Evolutionary conservation across 2,888 invertebrate genomes (phyloP), one percentile per base, ranked within the genome.

Genomic region (Megastigmus dorsalis): DNA sequence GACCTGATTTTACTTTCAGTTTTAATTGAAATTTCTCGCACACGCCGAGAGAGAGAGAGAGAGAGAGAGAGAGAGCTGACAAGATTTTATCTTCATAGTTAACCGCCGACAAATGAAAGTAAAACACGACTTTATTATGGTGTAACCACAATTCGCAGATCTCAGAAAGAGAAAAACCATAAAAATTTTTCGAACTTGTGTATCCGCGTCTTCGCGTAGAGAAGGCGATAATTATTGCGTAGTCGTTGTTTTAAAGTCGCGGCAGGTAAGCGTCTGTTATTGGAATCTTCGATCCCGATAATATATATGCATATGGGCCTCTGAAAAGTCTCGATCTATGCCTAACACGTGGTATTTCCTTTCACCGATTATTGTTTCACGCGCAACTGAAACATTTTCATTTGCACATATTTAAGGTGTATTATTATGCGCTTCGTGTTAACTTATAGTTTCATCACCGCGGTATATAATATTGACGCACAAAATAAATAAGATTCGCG

Each of bases 41-140:
- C 65, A 48, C n/a, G 3, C 18, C 15, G 33, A 18, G 18, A n/a
- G n/a, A n/a, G n/a, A n/a, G n/a, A n/a, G n/a, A n/a, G n/a, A n/a
- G n/a, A n/a, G n/a, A n/a, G n/a, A n/a, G n/a, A n/a, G n/a, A n/a
- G n/a, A 28, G 23, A 48, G 36, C 45, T 15, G 48, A 26, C 55
- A 43, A 60, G 50, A 59, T 60, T 41, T 18, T 26, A 33, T 66
- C 43, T 7, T 48, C 55, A 30, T 23, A 45, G 33, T n/a, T n/a
- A 60, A 26, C 18, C 48, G 50, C 41, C 23, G 41, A 59, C 30
- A 41, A 66, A 66, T 59, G 72, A 72, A 72, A 72, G 72, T 72
- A 72, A 52, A 26, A 38, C 13, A 33, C 33, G 30, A 66, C 13
- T 20, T 1, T 36, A n/a, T n/a, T n/a, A 43, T 36, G 52, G 33